A percentile compares a stretch with the other conserved stretches of the same genome.
These are phyloP conservation scores for Dinomys branickii DNA, from an alignment of 2,113 vertebrate genomes.

Conservation along the genomic window DNA sequence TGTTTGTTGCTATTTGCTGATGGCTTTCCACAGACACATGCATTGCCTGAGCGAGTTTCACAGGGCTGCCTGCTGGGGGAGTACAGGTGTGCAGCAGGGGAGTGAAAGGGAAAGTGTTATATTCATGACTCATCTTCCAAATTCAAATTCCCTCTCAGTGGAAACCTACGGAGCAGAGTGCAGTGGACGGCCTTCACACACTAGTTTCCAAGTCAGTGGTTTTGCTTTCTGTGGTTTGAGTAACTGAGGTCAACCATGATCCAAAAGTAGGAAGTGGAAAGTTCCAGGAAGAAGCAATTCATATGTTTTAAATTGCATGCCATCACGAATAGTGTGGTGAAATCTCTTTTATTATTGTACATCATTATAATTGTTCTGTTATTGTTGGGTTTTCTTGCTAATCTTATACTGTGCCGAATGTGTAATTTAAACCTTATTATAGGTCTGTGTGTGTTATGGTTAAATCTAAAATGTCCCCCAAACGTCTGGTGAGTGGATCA, in stretches of 20 bases:
- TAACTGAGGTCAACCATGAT: background rate
- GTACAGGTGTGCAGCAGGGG: background rate
- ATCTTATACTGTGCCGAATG: background rate
- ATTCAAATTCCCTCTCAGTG: background rate
- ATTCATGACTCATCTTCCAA: background rate
- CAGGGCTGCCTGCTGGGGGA: background rate
- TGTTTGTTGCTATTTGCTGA: constrained; percentile 39
- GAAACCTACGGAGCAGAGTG: background rate
- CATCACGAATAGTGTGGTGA: background rate
- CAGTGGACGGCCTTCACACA: background rate
- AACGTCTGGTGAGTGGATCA: background rate
- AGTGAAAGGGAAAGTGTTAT: background rate
- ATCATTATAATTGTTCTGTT: background rate
- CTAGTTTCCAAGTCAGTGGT: background rate
- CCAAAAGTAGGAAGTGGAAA: background rate
- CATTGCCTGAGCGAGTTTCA: background rate
- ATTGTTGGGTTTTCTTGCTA: background rate
- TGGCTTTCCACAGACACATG: constrained; percentile 17
- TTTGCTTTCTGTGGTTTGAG: background rate
- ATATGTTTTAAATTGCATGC: background rate
- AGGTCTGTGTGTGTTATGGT: background rate
- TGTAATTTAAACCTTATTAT: background rate
- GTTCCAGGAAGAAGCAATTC: background rate
- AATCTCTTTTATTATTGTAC: background rate
- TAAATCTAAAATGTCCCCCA: background rate